phyloP scores from a whole-genome alignment of 2,888 invertebrate species.

The Micoletzkya japonica region DNA sequence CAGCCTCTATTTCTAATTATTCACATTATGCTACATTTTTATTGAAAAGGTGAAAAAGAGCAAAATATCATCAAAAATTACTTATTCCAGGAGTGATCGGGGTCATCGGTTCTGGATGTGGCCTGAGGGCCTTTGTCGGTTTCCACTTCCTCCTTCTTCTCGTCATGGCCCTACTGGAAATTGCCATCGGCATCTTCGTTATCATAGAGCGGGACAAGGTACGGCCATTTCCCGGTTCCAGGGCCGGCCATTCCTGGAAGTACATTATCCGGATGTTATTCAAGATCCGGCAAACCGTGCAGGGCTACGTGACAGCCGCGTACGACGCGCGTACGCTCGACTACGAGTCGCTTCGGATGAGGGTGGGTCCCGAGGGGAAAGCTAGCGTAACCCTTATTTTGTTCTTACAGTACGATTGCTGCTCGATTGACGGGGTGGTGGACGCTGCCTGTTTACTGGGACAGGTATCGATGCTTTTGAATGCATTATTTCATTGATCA shows the following conservation, averaged over 20 bases:
- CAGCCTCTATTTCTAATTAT: not conserved
- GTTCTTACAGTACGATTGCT: conserved; percentile 53
- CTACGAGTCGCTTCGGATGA: conserved; percentile 27
- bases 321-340: conserved; percentile 37
- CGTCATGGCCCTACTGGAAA: conserved; percentile 49
- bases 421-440: conserved; percentile 41
- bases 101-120: too few relatives aligned
- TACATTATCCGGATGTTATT: conserved; percentile 1
- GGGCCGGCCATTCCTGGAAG: not conserved
- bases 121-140: not conserved
- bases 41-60: too few relatives aligned
- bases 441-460: conserved; percentile 33
- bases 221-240: conserved; percentile 9
- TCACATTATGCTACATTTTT: too few relatives aligned
- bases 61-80: too few relatives aligned
- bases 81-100: too few relatives aligned
- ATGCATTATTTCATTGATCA: not conserved
- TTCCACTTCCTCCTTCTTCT: conserved; percentile 37
- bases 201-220: conserved; percentile 43
- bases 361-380: not conserved
- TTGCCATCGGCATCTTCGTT: conserved; percentile 51
- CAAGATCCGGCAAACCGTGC: conserved; percentile 42
- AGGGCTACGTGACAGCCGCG: conserved; percentile 42
- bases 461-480: too few relatives aligned
- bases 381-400: too few relatives aligned